phyloP scores from a whole-genome alignment of 1,140 invertebrate genomes.

The Thaumetopoea pityocampa region DNA sequence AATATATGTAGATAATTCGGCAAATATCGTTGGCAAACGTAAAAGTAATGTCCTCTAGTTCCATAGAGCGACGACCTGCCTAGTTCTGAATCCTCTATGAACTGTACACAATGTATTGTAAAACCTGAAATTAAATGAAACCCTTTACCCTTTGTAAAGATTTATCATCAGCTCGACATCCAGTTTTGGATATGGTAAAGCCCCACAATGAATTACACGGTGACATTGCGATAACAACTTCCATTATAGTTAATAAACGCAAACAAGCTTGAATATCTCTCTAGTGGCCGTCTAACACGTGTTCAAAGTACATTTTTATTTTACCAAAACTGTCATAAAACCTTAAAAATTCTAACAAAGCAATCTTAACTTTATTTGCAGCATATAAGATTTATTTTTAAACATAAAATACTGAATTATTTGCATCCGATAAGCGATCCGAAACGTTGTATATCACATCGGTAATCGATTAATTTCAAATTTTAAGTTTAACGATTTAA shows the following conservation, averaged over 20 bases:
- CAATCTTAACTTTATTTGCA: background rate
- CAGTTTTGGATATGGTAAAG: too few species aligned
- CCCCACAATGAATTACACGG: too few species aligned
- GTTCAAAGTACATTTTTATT: conserved; percentile 47
- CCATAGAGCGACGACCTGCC: too few species aligned
- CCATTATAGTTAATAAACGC: conserved; percentile 40
- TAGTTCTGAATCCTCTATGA: too few species aligned
- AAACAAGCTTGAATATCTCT: conserved; percentile 48
- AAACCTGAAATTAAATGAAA: too few species aligned
- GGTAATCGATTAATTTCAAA: conserved; percentile 5
- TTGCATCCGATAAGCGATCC: background rate
- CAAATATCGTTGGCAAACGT: too few species aligned
- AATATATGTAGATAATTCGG: too few species aligned
- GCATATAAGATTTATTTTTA: background rate
- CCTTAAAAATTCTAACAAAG: background rate
- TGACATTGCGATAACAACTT: conserved; percentile 15
- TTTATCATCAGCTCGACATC: too few species aligned
- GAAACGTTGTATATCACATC: background rate
- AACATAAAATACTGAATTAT: background rate
- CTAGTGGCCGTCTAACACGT: conserved; percentile 62
- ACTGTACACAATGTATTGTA: too few species aligned
- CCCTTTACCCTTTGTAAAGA: too few species aligned
- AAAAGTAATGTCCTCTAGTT: too few species aligned
- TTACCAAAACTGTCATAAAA: conserved; percentile 5
- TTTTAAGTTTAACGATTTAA: background rate